Evolutionary conservation across 2,113 vertebrate genomes (phyloP).

Genomic region (Pagrus major): DNA sequence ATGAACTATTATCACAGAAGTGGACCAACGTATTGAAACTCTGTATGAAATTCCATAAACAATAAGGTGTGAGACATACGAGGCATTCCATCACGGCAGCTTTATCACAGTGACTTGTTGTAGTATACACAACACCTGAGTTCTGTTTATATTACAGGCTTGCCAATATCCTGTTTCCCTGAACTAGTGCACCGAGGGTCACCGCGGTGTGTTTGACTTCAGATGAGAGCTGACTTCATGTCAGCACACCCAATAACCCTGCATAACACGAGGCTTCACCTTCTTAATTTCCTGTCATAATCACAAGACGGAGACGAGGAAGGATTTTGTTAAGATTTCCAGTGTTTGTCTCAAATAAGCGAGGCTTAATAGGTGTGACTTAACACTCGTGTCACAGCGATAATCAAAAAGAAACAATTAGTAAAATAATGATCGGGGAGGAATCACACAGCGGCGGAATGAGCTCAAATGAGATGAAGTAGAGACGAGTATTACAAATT

Average conservation of each 20-base stretch:
- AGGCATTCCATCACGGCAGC: conserved; percentile 32
- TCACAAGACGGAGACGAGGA: not conserved
- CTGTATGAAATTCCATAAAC: not conserved
- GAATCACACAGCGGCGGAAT: conserved; percentile 44
- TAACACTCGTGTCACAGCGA: not conserved
- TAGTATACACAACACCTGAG: conserved; percentile 32
- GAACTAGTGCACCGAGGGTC: conserved; percentile 41
- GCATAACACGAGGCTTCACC: conserved; percentile 17
- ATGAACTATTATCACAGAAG: not conserved
- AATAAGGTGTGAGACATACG: not conserved
- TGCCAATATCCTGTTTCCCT: conserved; percentile 69
- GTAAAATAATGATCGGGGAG: conserved; percentile 24
- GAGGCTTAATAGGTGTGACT: not conserved
- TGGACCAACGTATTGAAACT: not conserved
- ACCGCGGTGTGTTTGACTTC: conserved; percentile 34
- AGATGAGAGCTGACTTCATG: conserved; percentile 43
- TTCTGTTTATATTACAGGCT: conserved; percentile 64
- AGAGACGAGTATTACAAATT: conserved; percentile 43
- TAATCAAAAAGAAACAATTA: conserved; percentile 49
- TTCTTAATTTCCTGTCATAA: conserved; percentile 55
- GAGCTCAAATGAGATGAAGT: conserved; percentile 54
- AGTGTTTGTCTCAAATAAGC: not conserved
- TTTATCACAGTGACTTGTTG: conserved; percentile 41
- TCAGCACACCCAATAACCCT: conserved; percentile 34
- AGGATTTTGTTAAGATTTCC: not conserved